phyloP scores from a whole-genome alignment of 2,888 invertebrate species.

The Acrobeloides nanus region DNA sequence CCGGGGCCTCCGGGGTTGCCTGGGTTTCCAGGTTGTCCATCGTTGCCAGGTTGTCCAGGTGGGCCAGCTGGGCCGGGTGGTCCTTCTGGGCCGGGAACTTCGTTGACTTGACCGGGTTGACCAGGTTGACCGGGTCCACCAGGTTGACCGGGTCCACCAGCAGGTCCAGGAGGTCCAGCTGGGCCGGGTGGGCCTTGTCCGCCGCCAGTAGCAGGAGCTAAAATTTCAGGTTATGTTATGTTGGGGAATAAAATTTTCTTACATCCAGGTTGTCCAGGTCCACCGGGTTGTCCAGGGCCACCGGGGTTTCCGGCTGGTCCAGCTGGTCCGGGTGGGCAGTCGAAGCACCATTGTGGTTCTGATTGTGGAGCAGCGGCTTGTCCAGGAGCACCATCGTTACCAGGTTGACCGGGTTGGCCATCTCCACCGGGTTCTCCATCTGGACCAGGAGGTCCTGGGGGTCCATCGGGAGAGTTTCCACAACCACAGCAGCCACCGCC shows the following conservation, averaged over 20 bases:
- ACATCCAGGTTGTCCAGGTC: too few relatives aligned
- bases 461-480: conserved; percentile 22
- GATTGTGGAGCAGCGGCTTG: conserved; percentile 29
- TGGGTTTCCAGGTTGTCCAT: too few relatives aligned
- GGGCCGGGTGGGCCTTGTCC: conserved; percentile 26
- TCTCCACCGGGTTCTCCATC: conserved; percentile 32
- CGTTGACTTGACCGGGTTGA: conserved; percentile 6
- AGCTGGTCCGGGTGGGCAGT: too few relatives aligned
- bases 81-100: conserved; percentile 7
- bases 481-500: conserved; percentile 18
- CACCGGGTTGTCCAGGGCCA: too few relatives aligned
- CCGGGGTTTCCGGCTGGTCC: conserved; percentile 32
- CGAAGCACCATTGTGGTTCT: too few relatives aligned
- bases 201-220: too few relatives aligned
- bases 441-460: conserved; percentile 40
- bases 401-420: conserved; percentile 36
- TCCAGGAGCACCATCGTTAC: conserved; percentile 36
- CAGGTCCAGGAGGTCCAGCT: conserved; percentile 9
- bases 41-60: too few relatives aligned
- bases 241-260: too few relatives aligned
- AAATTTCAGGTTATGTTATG: too few relatives aligned
- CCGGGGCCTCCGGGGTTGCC: too few relatives aligned
- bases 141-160: conserved; percentile 8
- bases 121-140: conserved; percentile 7
- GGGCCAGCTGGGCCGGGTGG: too few relatives aligned